Percentiles rank a stretch among this genome's conserved stretches.
Evolutionary conservation across 1,140 invertebrate species (phyloP).

Genomic region (Manduca sexta): DNA sequence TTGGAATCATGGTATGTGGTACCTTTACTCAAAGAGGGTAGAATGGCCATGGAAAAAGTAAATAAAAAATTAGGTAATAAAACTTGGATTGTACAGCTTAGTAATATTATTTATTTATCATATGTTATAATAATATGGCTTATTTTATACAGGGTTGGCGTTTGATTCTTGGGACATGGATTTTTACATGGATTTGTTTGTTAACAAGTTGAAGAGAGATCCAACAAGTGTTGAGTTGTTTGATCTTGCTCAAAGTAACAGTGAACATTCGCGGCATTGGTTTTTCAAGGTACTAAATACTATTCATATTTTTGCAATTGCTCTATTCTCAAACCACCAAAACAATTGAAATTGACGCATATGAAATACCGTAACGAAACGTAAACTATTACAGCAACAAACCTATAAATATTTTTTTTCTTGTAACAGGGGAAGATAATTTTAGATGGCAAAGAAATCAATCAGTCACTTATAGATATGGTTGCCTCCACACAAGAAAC

Average conservation of each 20-base stretch:
- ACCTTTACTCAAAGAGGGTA: conserved; percentile 85
- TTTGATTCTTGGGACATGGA: conserved; percentile 92
- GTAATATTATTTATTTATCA: background rate
- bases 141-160: conserved; percentile 77
- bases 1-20: conserved; percentile 88
- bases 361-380: background rate
- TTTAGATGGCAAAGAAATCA: conserved; percentile 85
- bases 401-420: background rate
- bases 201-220: conserved; percentile 88
- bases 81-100: background rate
- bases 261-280: conserved; percentile 94
- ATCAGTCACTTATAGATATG: conserved; percentile 92
- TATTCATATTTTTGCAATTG: background rate
- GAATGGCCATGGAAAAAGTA: conserved; percentile 85
- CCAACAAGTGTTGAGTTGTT: conserved; percentile 98
- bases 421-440: conserved; percentile 84
- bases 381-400: background rate
- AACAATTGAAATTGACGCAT: no score
- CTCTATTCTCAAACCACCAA: no score
- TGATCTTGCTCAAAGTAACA: conserved; percentile 99
- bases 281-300: conserved; percentile 81
- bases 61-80: conserved; percentile 85
- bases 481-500: conserved; percentile 91
- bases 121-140: background rate
- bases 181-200: conserved; percentile 89